Evolutionary conservation across 2,797 vertebrate species (phyloP).

Genomic region (Enoplosus armatus): DNA sequence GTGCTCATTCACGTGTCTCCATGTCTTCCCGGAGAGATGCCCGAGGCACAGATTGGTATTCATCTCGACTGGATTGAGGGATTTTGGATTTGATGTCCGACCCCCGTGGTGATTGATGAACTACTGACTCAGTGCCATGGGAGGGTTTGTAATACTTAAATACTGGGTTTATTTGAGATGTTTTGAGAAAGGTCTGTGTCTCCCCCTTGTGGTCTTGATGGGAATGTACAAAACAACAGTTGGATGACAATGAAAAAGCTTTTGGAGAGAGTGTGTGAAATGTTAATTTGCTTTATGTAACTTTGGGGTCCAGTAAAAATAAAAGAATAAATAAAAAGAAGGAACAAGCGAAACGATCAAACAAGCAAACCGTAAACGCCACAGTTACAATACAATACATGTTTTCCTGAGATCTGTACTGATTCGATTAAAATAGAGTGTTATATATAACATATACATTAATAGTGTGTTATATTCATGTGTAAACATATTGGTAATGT

Average conservation of each 20-base stretch:
- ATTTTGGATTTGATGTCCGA: constrained; percentile 50
- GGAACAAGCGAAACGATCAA: neutral
- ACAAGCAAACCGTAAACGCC: neutral
- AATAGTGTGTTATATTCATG: neutral
- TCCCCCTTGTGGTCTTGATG: constrained; percentile 58
- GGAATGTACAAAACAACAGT: constrained; percentile 35
- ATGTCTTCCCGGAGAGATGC: constrained; percentile 62
- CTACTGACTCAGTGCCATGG: constrained; percentile 3
- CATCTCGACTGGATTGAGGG: constrained; percentile 51
- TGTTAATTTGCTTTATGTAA: neutral
- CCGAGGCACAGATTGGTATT: constrained; percentile 69
- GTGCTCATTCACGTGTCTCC: constrained; percentile 66
- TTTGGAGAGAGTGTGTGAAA: neutral
- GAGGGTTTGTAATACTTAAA: neutral
- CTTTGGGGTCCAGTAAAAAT: neutral
- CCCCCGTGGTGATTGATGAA: constrained; percentile 32
- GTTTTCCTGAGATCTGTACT: neutral
- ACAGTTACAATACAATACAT: neutral
- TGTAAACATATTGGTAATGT: neutral
- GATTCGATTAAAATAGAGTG: neutral
- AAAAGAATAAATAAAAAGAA: neutral
- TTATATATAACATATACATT: too few species aligned
- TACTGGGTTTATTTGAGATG: neutral
- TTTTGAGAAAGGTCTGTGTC: constrained; percentile 62
- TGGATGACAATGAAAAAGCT: neutral